These are phyloP conservation scores for Mesorhabditis spiculigera DNA, from an alignment of 2,888 invertebrate genomes.

Conservation along the genomic window DNA sequence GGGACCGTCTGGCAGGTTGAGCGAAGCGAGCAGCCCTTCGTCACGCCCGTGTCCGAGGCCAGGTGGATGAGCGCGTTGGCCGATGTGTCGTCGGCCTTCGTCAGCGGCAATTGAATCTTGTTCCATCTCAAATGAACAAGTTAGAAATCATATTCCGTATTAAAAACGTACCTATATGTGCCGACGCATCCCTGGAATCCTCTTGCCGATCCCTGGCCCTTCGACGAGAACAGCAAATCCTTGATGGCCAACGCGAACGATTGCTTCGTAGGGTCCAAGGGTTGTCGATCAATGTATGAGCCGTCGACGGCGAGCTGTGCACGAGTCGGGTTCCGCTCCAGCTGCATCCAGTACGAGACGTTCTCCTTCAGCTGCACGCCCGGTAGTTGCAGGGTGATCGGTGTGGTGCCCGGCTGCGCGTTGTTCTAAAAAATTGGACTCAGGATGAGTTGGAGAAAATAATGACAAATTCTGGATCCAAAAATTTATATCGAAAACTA, in stretches of 20 bases:
- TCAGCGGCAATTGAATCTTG: not conserved
- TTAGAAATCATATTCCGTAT: no score
- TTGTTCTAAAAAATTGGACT: no score
- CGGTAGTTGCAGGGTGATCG: slow-evolving; percentile 16
- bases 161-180: slow-evolving; percentile 74
- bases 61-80: not conserved
- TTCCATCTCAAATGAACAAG: not conserved
- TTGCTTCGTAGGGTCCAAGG: slow-evolving; percentile 31
- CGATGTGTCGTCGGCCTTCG: not conserved
- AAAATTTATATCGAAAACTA: no score
- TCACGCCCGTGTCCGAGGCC: not conserved
- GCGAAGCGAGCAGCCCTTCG: slow-evolving; percentile 82
- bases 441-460: no score
- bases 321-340: slow-evolving; percentile 46
- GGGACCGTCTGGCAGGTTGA: slow-evolving; percentile 91
- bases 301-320: slow-evolving; percentile 46
- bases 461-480: not conserved
- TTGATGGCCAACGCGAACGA: slow-evolving; percentile 38
- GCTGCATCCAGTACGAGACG: slow-evolving; percentile 46
- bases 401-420: no score
- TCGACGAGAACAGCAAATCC: slow-evolving; percentile 36
- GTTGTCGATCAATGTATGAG: slow-evolving; percentile 33
- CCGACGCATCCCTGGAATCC: slow-evolving; percentile 69
- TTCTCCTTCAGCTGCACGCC: slow-evolving; percentile 42
- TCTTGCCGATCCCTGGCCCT: slow-evolving; percentile 23